Conservation (phyloP, 2,113 vertebrate species). For the Donacobius atricapilla region DNA sequence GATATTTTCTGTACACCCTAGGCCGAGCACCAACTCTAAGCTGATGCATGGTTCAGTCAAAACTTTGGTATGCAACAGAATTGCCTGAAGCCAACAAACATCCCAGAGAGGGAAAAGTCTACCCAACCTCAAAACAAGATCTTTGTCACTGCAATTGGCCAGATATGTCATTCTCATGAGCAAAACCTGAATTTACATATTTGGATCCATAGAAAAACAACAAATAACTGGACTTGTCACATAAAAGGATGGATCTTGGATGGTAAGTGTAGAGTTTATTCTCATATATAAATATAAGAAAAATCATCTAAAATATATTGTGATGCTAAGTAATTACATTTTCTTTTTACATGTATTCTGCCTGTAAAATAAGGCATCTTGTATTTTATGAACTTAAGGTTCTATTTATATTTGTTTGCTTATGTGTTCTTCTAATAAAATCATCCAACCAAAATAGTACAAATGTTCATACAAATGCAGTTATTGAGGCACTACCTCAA, state of each 20-base stretch:
- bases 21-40: neutral
- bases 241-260: neutral
- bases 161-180: neutral
- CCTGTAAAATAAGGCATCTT: neutral
- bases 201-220: neutral
- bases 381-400: neutral
- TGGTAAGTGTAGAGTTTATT: neutral
- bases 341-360: neutral
- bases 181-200: neutral
- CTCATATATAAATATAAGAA: neutral
- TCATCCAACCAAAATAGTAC: neutral
- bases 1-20: neutral
- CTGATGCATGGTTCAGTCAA: neutral
- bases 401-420: neutral
- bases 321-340: neutral
- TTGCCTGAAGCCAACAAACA: neutral
- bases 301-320: neutral
- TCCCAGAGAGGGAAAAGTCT: neutral
- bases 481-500: neutral
- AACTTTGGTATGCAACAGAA: neutral
- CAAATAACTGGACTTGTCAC: neutral
- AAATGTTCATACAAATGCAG: neutral
- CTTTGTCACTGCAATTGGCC: neutral
- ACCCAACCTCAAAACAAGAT: neutral
- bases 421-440: constrained; percentile 12